Evolutionary conservation across 2,113 vertebrate genomes (phyloP).

Genomic region (Laterallus jamaicensis): DNA sequence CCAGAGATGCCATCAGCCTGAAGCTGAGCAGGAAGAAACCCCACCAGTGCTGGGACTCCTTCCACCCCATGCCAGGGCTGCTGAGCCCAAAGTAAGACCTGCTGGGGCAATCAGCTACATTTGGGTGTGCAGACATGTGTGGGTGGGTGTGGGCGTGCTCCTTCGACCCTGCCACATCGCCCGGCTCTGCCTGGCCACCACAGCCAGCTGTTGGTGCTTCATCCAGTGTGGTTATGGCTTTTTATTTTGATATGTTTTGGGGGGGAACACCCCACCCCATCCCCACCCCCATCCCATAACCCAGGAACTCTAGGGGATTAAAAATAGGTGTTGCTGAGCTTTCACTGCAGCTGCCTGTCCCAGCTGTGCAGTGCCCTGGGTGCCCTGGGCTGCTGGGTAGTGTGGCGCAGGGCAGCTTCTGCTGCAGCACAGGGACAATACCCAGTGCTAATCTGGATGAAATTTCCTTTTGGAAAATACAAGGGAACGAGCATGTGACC

Average conservation of each 20-base stretch:
- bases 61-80: fast-evolving
- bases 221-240: fast-evolving
- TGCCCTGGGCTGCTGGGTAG: fast-evolving
- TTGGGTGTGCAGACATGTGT: not conserved
- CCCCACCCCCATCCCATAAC: not conserved
- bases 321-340: not conserved
- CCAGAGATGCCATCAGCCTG: not conserved
- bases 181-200: not conserved
- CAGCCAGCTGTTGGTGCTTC: not conserved
- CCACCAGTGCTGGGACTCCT: not conserved
- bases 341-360: not conserved
- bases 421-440: not conserved
- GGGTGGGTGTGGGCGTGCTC: not conserved
- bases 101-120: fast-evolving
- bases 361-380: not conserved
- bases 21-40: fast-evolving
- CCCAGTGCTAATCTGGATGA: not conserved
- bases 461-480: not conserved
- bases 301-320: not conserved
- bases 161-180: not conserved
- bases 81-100: not conserved
- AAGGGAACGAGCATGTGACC: not conserved
- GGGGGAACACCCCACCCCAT: too few species aligned
- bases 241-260: not conserved
- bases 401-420: not conserved